These are phyloP conservation scores for Gorsachius magnificus DNA, from an alignment of 2,797 vertebrate species.

Conservation along the genomic window DNA sequence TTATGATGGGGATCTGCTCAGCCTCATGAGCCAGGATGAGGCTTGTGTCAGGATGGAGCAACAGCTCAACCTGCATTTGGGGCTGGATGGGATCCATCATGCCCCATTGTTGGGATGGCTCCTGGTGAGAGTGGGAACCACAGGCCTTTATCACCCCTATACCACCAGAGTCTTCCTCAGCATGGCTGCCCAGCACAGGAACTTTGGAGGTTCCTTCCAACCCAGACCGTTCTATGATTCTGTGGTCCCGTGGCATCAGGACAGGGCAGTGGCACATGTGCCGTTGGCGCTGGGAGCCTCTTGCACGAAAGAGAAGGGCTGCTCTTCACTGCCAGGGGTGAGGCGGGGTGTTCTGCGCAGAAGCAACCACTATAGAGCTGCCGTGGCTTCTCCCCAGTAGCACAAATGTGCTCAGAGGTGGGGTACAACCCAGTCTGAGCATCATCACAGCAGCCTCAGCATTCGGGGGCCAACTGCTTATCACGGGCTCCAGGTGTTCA, in stretches of 20 bases:
- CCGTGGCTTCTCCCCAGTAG: neutral
- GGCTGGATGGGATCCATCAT: neutral
- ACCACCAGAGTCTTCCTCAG: neutral
- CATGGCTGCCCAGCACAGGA: neutral
- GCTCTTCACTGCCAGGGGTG: neutral
- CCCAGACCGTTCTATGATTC: neutral
- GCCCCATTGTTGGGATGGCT: neutral
- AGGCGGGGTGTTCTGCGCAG: neutral
- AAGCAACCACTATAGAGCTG: neutral
- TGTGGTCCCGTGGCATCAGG: neutral
- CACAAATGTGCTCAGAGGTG: neutral
- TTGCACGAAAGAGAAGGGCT: neutral
- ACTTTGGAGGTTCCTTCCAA: neutral
- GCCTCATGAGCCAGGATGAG: neutral
- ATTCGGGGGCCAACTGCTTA: rapidly evolving
- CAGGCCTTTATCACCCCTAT: neutral
- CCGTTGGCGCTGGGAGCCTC: neutral
- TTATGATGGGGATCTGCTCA: neutral
- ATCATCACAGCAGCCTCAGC: neutral
- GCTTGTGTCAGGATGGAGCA: neutral
- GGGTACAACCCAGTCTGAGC: neutral
- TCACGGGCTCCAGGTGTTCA: neutral
- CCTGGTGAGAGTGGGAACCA: neutral
- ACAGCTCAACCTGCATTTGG: neutral
- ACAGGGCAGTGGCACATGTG: neutral